These are phyloP conservation scores for Rhopilema esculentum DNA, from an alignment of 30 jellyfish, hydroid and myxozoan genomes.

Conservation along the genomic window DNA sequence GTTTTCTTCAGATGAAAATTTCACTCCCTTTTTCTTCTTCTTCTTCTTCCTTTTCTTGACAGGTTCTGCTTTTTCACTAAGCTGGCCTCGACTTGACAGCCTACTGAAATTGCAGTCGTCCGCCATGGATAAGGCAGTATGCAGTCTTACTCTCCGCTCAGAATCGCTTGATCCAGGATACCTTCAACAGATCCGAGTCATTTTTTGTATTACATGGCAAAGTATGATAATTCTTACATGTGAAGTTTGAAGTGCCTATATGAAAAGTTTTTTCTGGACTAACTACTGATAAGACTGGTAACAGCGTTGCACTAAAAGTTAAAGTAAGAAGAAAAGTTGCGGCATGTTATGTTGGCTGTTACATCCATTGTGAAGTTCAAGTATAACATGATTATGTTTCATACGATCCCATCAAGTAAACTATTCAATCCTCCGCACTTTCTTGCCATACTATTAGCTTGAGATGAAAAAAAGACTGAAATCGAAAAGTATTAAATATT, in stretches of 20 bases:
- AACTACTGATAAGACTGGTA: too few relatives aligned
- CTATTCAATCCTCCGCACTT: too few relatives aligned
- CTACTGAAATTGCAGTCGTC: conserved; percentile 75
- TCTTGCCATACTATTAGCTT: too few relatives aligned
- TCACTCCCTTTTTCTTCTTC: conserved; percentile 54
- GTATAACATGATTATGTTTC: too few relatives aligned
- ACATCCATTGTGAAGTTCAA: too few relatives aligned
- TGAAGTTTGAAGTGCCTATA: not conserved
- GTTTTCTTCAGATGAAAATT: conserved; percentile 38
- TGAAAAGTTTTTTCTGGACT: not conserved
- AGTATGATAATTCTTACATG: not conserved
- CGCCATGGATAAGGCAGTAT: conserved; percentile 83
- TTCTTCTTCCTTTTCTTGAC: conserved; percentile 61
- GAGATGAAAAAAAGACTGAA: too few relatives aligned
- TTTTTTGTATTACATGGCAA: not conserved
- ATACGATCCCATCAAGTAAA: too few relatives aligned
- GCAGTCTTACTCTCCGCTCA: conserved; percentile 69
- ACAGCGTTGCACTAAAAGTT: too few relatives aligned
- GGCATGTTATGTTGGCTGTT: too few relatives aligned
- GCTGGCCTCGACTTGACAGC: conserved; percentile 52
- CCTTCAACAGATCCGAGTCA: conserved; percentile 10
- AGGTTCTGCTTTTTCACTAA: conserved; percentile 42
- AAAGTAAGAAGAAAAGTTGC: too few relatives aligned
- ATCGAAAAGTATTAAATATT: too few relatives aligned
- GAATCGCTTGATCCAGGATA: conserved; percentile 85